Evolutionary conservation across 2,888 invertebrate genomes (phyloP).

Genomic region (Hedychridium roseum): DNA sequence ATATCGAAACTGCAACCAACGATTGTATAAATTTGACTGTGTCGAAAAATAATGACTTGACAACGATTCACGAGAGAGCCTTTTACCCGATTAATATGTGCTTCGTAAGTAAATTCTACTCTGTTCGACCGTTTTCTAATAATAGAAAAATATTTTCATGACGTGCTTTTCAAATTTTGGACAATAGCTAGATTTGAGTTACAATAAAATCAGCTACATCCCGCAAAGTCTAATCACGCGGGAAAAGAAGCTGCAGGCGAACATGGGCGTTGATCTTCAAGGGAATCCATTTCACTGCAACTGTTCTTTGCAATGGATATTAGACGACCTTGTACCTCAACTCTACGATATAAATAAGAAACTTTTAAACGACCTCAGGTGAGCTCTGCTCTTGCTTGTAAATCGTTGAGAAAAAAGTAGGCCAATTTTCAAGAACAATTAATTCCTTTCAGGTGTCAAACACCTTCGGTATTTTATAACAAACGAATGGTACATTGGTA

Average conservation of each 20-base stretch:
- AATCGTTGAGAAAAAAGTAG: too few relatives aligned
- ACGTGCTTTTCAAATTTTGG: conserved; percentile 13
- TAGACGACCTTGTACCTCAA: conserved; percentile 66
- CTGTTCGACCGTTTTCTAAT: too few relatives aligned
- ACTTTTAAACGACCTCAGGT: conserved; percentile 68
- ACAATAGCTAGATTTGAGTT: conserved; percentile 70
- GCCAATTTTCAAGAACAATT: too few relatives aligned
- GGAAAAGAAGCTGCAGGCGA: conserved; percentile 59
- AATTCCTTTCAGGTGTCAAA: conserved; percentile 64
- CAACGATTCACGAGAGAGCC: conserved; percentile 55
- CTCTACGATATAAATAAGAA: conserved; percentile 64
- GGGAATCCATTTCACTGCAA: conserved; percentile 72
- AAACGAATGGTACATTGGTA: conserved; percentile 70
- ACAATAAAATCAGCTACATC: conserved; percentile 65
- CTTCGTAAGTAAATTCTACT: conserved; percentile 64
- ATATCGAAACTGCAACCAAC: conserved; percentile 51
- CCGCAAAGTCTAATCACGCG: conserved; percentile 54
- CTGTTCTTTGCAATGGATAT: conserved; percentile 70
- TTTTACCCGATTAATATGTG: conserved; percentile 65
- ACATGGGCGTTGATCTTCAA: conserved; percentile 67
- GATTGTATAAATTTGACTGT: conserved; percentile 66
- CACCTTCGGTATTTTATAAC: conserved; percentile 65
- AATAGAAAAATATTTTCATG: too few relatives aligned
- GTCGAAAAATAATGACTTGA: conserved; percentile 64
- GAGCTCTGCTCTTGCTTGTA: too few relatives aligned